A percentile compares a stretch with the other conserved stretches of the same genome.
These are phyloP conservation scores for Lepilemur septentrionalis DNA, from an alignment of 2,797 vertebrate genomes.

Conservation along the genomic window DNA sequence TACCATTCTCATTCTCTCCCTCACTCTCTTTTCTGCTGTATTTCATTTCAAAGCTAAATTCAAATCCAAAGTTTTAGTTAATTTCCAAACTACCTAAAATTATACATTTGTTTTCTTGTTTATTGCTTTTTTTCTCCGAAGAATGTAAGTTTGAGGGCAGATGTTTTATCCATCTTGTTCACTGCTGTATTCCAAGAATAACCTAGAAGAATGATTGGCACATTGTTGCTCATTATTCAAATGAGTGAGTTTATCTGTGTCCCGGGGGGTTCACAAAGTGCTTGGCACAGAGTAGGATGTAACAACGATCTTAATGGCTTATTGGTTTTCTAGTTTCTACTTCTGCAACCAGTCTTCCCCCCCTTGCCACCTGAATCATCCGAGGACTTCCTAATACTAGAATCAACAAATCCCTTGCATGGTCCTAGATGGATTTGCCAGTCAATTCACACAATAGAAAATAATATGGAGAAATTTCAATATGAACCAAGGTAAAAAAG, in stretches of 20 bases:
- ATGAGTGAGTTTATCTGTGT: neutral
- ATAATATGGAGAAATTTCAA: neutral
- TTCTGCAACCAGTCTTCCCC: neutral
- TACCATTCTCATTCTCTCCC: neutral
- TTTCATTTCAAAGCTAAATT: neutral
- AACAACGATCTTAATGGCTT: neutral
- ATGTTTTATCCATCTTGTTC: neutral
- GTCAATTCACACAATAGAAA: neutral
- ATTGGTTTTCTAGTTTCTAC: neutral
- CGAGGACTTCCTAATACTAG: neutral
- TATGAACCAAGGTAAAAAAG: neutral
- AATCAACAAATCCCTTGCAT: neutral
- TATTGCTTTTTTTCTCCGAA: neutral
- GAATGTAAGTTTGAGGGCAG: neutral
- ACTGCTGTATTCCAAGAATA: neutral
- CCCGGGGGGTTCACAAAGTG: neutral
- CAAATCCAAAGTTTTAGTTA: neutral
- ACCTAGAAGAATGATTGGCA: neutral
- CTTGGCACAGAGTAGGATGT: neutral
- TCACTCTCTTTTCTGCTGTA: neutral
- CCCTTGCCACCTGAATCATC: neutral
- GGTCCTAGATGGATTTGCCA: neutral
- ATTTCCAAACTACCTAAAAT: neutral
- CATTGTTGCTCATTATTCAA: neutral
- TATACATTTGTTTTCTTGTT: neutral